Conservation (phyloP, 1,140 invertebrate genomes). For the Marisa cornuarietis region DNA sequence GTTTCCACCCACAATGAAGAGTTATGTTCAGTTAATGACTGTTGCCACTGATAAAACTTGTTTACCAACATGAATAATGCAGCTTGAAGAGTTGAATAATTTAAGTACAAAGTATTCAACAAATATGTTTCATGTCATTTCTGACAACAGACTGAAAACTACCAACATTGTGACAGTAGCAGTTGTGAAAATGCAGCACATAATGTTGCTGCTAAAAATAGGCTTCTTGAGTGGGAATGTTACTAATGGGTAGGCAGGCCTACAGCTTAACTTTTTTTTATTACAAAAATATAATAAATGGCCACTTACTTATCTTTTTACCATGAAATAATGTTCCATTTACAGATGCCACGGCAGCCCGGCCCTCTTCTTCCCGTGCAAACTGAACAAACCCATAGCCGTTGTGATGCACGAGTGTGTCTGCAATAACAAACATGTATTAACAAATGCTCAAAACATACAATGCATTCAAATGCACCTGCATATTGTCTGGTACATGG, state of each 20-base stretch:
- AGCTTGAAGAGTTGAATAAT: too few relatives aligned
- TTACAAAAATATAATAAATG: neutral
- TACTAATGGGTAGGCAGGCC: too few relatives aligned
- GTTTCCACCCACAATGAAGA: too few relatives aligned
- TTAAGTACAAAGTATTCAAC: neutral
- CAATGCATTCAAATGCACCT: neutral
- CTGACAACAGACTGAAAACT: slow-evolving; percentile 16
- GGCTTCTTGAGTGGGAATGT: too few relatives aligned
- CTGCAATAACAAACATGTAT: slow-evolving; percentile 35
- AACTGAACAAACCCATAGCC: slow-evolving; percentile 89
- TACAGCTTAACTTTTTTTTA: too few relatives aligned
- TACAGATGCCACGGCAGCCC: slow-evolving; percentile 77
- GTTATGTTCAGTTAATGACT: too few relatives aligned
- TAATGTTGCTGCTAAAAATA: too few relatives aligned
- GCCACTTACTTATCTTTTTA: slow-evolving; percentile 70
- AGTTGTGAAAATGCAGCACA: too few relatives aligned
- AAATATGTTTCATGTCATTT: neutral
- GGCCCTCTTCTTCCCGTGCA: slow-evolving; percentile 77
- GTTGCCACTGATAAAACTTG: too few relatives aligned
- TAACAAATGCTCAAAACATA: neutral
- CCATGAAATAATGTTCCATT: slow-evolving; percentile 78
- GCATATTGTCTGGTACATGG: neutral
- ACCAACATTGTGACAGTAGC: too few relatives aligned
- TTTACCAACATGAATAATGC: too few relatives aligned
- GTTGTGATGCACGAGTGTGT: slow-evolving; percentile 67